Base-by-base conservation (phyloP, 35 echinoderm and acorn worm species). In the Ptychodera flava region DNA sequence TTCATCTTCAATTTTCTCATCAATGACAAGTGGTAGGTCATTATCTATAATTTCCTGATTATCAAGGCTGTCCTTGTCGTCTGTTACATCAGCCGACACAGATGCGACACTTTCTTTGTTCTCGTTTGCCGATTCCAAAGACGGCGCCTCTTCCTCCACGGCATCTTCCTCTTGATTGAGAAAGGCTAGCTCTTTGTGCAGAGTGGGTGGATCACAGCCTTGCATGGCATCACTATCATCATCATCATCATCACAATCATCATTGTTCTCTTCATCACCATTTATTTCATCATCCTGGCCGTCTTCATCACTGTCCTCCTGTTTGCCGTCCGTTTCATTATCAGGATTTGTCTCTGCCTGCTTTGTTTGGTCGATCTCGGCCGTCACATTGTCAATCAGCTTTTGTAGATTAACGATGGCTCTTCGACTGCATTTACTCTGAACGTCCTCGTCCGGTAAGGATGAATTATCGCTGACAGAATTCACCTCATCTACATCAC, bases 391-490 rank as follows among this genome's bases (percentile, higher is more conserved):
- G 80, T 99, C 96, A 87, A 99, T 91, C 32, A 99, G 37, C 37
- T 91, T 94, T 80, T 99, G 96, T 36, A 99, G 89, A 82, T 99
- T 99, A 0, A 94, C 93, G 14, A 99, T 99, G 22, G 96, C 96
- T 86, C 91, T 88, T 30, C 93, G 93, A 83, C 92, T 99, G 79
- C 93, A 99, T 78, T 99, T 99, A 28, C 90, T 88, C 85, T 99
- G 96, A 32, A 88, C 89, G 75, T 99, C 96, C 16, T 99, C 96
- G 29, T 99, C 92, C 33, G 92, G 92, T 33, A 89, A 93, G 0
- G 96, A 99, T 45, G 45, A 64, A 64, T 12, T 64, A 64, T 64
- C 45, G 22, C 45, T 64, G 22, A 92, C 89, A 12, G 96, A 99
- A 85, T 89, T 93, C 31, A 88, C 86, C 36, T 99, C 96, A 31